Conservation (phyloP, 2,888 invertebrate genomes). For the Rhorus exstirpatorius region DNA sequence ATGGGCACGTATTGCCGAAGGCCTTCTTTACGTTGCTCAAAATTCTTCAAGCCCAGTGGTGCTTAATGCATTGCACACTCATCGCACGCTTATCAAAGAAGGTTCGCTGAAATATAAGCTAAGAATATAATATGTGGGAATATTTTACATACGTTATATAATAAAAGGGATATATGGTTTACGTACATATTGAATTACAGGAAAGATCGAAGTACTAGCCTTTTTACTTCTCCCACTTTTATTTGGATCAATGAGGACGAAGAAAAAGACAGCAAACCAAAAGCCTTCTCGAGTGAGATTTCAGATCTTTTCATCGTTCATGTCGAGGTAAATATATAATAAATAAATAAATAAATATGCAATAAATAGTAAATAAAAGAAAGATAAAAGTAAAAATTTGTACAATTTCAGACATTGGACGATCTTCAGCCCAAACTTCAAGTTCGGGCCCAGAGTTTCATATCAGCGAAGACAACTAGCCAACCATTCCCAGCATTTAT, state of each 20-base stretch:
- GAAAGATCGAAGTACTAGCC: conserved; percentile 13
- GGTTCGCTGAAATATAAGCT: conserved; percentile 9
- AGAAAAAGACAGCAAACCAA: conserved; percentile 19
- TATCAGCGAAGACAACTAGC: conserved; percentile 22
- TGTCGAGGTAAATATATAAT: conserved; percentile 10
- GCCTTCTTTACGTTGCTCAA: conserved; percentile 8
- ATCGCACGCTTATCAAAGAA: conserved; percentile 10
- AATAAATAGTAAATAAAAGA: conserved; percentile 5
- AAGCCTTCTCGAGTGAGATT: conserved; percentile 13
- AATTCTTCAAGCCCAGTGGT: conserved; percentile 16
- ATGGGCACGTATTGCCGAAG: conserved; percentile 25
- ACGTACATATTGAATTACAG: conserved; percentile 4
- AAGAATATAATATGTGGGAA: conserved; percentile 5
- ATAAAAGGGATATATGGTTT: conserved; percentile 9
- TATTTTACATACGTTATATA: conserved; percentile 13
- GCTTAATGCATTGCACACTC: conserved; percentile 11
- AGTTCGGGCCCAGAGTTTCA: conserved; percentile 1
- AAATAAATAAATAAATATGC: not conserved
- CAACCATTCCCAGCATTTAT: conserved; percentile 16
- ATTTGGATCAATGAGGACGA: conserved; percentile 7
- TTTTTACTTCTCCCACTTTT: conserved; percentile 15
- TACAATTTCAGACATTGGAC: conserved; percentile 20
- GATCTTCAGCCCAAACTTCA: conserved; percentile 12
- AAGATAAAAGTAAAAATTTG: too few species aligned
- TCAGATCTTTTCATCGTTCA: conserved; percentile 1